Conservation (phyloP, 2,113 vertebrate genomes). For the Cyanocitta stelleri region DNA sequence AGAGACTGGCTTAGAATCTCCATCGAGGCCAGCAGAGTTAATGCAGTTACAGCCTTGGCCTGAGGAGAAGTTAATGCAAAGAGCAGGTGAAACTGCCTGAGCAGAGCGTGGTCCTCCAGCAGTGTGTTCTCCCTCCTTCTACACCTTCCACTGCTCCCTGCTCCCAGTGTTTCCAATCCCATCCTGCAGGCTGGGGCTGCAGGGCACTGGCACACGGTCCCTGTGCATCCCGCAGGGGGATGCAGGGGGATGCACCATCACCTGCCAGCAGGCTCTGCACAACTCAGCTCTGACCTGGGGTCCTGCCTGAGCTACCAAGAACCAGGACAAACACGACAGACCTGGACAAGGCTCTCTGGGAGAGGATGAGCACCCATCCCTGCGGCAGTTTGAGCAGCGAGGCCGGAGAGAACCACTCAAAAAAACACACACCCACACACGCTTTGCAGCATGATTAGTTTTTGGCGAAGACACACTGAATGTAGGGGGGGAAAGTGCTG, state of each 20-base stretch:
- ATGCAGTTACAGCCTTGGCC: not conserved
- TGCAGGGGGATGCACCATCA: accelerated
- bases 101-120: not conserved
- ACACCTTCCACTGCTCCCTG: accelerated
- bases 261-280: not conserved
- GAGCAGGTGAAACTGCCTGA: not conserved
- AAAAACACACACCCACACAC: not conserved
- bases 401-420: not conserved
- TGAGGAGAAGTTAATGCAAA: not conserved
- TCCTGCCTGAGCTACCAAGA: not conserved
- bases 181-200: accelerated
- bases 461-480: constrained; percentile 19
- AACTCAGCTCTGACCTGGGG: accelerated
- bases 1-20: not conserved
- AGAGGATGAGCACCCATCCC: not conserved
- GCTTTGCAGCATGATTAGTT: not conserved
- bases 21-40: not conserved
- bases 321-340: not conserved
- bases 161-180: not conserved
- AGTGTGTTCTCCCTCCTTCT: not conserved
- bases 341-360: accelerated
- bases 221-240: not conserved
- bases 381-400: not conserved
- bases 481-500: not conserved
- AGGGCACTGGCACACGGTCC: not conserved